phyloP scores from a whole-genome alignment of 2,797 vertebrate genomes.

The Etheostoma perlongum region DNA sequence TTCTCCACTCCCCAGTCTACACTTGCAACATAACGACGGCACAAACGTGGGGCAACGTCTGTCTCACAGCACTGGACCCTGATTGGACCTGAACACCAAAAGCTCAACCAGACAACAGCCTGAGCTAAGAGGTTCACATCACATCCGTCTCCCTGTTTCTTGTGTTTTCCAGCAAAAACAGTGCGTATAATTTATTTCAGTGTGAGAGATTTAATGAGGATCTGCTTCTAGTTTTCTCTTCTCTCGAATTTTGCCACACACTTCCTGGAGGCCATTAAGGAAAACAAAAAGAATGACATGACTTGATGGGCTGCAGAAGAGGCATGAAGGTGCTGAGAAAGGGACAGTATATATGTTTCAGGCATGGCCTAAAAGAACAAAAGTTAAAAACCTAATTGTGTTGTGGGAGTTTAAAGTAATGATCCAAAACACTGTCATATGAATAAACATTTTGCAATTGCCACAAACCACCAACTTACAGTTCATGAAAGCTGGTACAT shows the following conservation, averaged over 20 bases:
- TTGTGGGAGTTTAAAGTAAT: constrained; percentile 1
- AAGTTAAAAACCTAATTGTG: constrained; percentile 1
- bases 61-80: background rate
- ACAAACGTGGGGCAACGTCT: constrained; percentile 19
- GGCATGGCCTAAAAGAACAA: constrained; percentile 4
- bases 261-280: constrained; percentile 62
- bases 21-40: constrained; percentile 40
- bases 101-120: constrained; percentile 25
- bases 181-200: constrained; percentile 61
- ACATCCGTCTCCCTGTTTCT: constrained; percentile 29
- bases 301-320: constrained; percentile 27
- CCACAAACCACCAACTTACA: background rate
- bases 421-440: background rate
- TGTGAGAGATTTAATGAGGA: constrained; percentile 68
- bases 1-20: constrained; percentile 13
- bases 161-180: constrained; percentile 48
- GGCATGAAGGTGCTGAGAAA: constrained; percentile 37
- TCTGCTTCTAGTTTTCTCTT: constrained; percentile 71
- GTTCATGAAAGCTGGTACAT: background rate
- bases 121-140: constrained; percentile 24
- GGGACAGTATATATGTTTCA: constrained; percentile 23
- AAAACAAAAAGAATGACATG: constrained; percentile 43
- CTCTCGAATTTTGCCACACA: constrained; percentile 43
- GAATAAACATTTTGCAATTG: background rate
- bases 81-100: constrained; percentile 30